Evolutionary conservation across 92 coral and sea anemone genomes (phyloP), one percentile per base, ranked within the genome.

Genomic region (Phymanthus crucifer): DNA sequence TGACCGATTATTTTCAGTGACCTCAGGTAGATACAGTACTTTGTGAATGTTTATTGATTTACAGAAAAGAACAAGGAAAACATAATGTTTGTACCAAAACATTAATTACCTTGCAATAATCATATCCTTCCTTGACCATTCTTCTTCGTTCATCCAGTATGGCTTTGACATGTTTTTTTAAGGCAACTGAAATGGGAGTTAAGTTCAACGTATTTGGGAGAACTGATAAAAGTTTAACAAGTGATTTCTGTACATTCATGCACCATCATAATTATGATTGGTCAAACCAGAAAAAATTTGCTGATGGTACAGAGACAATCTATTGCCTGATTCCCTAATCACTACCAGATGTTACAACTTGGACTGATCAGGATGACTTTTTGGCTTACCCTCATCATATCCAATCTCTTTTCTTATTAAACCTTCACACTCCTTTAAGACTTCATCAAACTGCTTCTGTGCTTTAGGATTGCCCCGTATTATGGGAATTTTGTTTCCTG

Each of bases 51-150:
- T 50, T 50, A 50, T 12, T 9, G 57, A 50, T 50, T 50, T 50
- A 12, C 12, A 48, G 57, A 50, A n/a, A 18, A 50, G 57, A 50
- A 12, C 57, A 50, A 50, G 57, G 23, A 50, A 50, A 50, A 50
- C 57, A 50, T 50, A 50, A 50, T 50, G 57, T 3, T 50, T 50
- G 57, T 50, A 50, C 57, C 57, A 50, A 14, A 50, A 56, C 43
- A 57, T 8, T 50, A 50, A 50, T 50, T 50, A 50, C 57, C 57
- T 50, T 50, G 17, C 57, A 50, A 57, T 73, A 88, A 76, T 64
- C 56, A 68, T 88, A 88, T 18, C 88, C 88, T 68, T 88, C 88
- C 40, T 61, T 37, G 38, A 88, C 86, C 91, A 88, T 88, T 56
- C 91, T 40, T 43, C 91, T 68, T 46, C 88, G 81, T 45, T 88